Evolutionary conservation across 2,888 invertebrate species (phyloP).

Genomic region (Dicycla oo): DNA sequence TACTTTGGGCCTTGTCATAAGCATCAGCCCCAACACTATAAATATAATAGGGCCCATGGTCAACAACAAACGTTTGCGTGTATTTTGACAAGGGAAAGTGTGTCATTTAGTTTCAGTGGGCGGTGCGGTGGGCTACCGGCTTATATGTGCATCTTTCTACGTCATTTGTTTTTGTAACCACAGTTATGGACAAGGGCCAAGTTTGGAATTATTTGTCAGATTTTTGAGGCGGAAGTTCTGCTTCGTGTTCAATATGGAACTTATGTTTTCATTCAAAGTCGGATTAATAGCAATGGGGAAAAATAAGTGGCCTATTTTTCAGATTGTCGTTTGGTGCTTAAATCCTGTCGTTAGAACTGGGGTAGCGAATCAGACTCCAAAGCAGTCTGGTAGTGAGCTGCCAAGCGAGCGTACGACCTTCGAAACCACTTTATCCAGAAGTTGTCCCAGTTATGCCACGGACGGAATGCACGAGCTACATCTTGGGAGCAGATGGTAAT

Average conservation of each 20-base stretch:
- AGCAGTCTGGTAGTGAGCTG: too few species aligned
- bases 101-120: conserved; percentile 35
- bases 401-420: too few species aligned
- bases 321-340: neutral
- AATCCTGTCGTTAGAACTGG: neutral
- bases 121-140: conserved; percentile 14
- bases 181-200: conserved; percentile 15
- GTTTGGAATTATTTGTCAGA: conserved; percentile 24
- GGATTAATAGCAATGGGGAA: neutral
- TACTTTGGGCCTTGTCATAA: neutral
- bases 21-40: neutral
- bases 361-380: too few species aligned
- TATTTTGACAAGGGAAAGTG: conserved; percentile 15
- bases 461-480: too few species aligned
- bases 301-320: neutral
- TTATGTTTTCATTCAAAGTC: neutral
- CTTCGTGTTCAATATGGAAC: neutral
- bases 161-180: conserved; percentile 32
- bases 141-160: conserved; percentile 8
- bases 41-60: neutral
- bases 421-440: too few species aligned
- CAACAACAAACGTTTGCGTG: neutral
- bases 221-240: conserved; percentile 39
- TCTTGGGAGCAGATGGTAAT: too few species aligned
- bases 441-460: too few species aligned